phyloP scores from a whole-genome alignment of 2,113 vertebrate species.

The human (Homo sapiens) region GRCh38 chr1:229065001-229065500 shows the following conservation, averaged over 20 bases:
- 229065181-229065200: slow-evolving; percentile 29
- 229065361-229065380: not conserved
- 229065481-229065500: not conserved
- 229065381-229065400: not conserved
- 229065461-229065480: no score
- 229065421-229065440: not conserved
- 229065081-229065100: slow-evolving; percentile 57
- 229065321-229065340: not conserved
- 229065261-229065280: no score
- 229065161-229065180: slow-evolving; percentile 46
- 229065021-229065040: not conserved
- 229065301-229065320: no score
- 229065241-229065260: no score
- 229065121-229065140: slow-evolving; percentile 54
- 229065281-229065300: not conserved
- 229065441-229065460: not conserved
- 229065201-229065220: not conserved
- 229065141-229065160: slow-evolving; percentile 33
- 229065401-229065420: no score
- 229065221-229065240: not conserved
- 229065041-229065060: not conserved
- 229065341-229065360: not conserved
- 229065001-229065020: not conserved
- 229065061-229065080: slow-evolving; percentile 23
- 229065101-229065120: slow-evolving; percentile 72